Base-by-base conservation (phyloP, 2,888 invertebrate genomes). In the Proisotoma minuta region DNA sequence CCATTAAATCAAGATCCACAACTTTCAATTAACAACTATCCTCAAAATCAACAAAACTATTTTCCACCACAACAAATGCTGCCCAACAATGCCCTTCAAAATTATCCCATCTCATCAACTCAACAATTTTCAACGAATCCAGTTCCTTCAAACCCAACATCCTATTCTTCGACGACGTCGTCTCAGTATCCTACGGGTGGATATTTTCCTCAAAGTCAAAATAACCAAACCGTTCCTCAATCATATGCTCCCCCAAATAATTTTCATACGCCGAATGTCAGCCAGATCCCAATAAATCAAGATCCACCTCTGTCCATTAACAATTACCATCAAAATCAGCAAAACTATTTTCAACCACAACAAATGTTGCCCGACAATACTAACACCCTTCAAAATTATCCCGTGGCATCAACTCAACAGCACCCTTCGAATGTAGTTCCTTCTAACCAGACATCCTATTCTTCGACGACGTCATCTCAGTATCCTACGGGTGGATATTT, bases 241-340 rank as follows among this genome's bases (percentile, higher is more conserved):
- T n/a, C n/a, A n/a, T n/a, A n/a, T n/a, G n/a, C n/a, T n/a, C n/a
- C n/a, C n/a, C n/a, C n/a, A n/a, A n/a, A n/a, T n/a, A n/a, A n/a
- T n/a, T n/a, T n/a, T n/a, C n/a, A n/a, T n/a, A n/a, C 1, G 39
- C 3, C 22, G 60, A 49, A 57, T 39, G 63, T 24, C 74, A 52
- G 50, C n/a, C 69, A 34, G 66, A 74, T 66, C 34, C 66, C 23
- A 50, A 61, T 56, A 49, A 72, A 49, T 26, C 39, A 58, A 57
- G 75, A 51, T 81, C 82, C 5, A 48, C 48, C 8, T 12, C 47
- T n/a, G 5, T 3, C 23, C 26, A 18, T 24, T 27, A 24, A 47
- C 18, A 24, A 15, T 34, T 26, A 10, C 2, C 43, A 2, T 15
- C 29, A 15, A 26, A 39, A 22, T 18, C 12, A n/a, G n/a, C n/a